A percentile compares a stretch with the other conserved stretches of the same genome.
phyloP scores from a whole-genome alignment of 2,888 invertebrate species.

The Gibbula magus region DNA sequence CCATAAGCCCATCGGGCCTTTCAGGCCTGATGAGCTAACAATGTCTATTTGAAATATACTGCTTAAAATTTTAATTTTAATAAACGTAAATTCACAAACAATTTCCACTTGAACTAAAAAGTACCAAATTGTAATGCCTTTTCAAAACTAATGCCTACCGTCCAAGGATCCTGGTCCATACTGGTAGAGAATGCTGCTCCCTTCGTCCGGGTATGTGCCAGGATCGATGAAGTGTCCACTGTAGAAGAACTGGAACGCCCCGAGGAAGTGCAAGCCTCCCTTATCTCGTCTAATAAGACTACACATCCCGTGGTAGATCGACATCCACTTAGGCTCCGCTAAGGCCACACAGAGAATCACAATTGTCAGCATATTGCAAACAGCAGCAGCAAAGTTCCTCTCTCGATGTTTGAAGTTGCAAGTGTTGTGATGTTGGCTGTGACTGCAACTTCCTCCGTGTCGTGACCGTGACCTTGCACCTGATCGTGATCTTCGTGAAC shows the following conservation, averaged over 20 bases:
- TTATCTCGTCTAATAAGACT: constrained; percentile 56
- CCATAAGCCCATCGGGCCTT: too few relatives aligned
- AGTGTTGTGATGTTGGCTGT: constrained; percentile 25
- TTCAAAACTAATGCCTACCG: constrained; percentile 52
- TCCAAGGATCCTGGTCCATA: constrained; percentile 61
- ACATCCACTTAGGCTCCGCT: constrained; percentile 85
- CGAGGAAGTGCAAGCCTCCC: constrained; percentile 66
- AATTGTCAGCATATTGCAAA: constrained; percentile 83
- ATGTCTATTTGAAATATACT: too few relatives aligned
- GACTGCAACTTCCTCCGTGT: constrained; percentile 33
- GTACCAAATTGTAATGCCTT: too few relatives aligned
- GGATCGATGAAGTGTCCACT: constrained; percentile 77
- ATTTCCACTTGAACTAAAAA: too few relatives aligned
- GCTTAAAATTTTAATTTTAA: too few relatives aligned
- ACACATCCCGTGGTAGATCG: constrained; percentile 81
- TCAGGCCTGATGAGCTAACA: too few relatives aligned
- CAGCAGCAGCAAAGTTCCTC: constrained; percentile 83
- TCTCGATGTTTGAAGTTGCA: constrained; percentile 78
- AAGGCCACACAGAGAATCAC: constrained; percentile 83
- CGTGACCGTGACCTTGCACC: constrained; percentile 41
- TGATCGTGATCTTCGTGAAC: constrained; percentile 43
- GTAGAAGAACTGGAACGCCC: constrained; percentile 83
- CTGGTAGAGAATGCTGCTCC: constrained; percentile 50
- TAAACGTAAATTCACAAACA: too few relatives aligned
- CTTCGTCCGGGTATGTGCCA: constrained; percentile 30